Base-by-base conservation (phyloP, 2,888 invertebrate genomes). In the Cheiracanthium punctorium region DNA sequence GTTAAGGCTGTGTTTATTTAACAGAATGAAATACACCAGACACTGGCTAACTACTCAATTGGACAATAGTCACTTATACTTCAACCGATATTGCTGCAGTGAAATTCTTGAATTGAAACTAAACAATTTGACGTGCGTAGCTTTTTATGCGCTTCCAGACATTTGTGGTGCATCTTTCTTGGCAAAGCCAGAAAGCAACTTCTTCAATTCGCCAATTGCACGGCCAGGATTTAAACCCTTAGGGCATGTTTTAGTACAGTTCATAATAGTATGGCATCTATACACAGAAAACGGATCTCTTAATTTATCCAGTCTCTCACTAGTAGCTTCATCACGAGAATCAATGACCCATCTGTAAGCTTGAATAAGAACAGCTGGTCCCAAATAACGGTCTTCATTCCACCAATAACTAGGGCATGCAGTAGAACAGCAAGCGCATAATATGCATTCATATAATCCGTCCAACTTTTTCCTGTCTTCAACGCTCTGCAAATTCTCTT, bases 401-500 rank as follows among this genome's bases (percentile, higher is more conserved):
- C 99, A 99, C 99, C 99, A 99, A 93, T 99, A 99, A n/a, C 97
- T 97, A 0, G 99, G 99, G 90, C 99, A 99, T 29, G 98, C 96
- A 2, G 98, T 98, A 7, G 97, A 97, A 91, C 99, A 99, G 92
- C 99, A 99, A 65, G 98, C 98, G 91, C 98, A 99, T 77, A 99
- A 93, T 90, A 99, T 98, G 92, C 99, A 99, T 92, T 99, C 99
- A 91, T 98, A 98, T 33, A 99, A 93, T 77, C 98, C 98, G 92
- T 99, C 99, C 91, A 99, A 93, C 92, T 98, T 98, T 82, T 95
- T 95, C 87, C 99, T 94, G 92, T 99, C 99, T 79, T 96, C 95
- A 0, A 96, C 94, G 90, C 96, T 96, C 92, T 99, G 99, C 89
- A 97, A 93, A 90, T 96, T 94, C 91, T 97, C 96, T 87, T 94